Conservation (phyloP, 2,113 vertebrate genomes). For the Gadus chalcogrammus region DNA sequence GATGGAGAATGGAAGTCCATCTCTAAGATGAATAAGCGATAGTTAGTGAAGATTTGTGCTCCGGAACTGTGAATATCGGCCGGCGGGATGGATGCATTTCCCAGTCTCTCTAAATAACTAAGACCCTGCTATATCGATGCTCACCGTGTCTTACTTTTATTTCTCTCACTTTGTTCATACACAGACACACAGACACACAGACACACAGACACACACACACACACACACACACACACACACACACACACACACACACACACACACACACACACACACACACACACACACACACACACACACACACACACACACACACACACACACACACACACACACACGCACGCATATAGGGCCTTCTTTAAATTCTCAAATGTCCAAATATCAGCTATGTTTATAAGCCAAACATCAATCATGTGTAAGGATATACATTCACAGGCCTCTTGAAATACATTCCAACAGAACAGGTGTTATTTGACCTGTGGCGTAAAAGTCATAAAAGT, state of each 20-base stretch:
- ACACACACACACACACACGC: conserved; percentile 7
- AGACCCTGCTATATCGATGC: not conserved
- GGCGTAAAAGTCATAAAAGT: too few species aligned
- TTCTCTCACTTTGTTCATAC: not conserved
- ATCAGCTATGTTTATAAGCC: too few species aligned
- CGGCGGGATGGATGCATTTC: not conserved
- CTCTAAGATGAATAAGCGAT: not conserved
- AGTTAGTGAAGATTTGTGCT: not conserved
- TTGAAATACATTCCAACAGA: too few species aligned
- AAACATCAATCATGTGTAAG: too few species aligned
- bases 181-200: too few species aligned
- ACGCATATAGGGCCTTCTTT: not conserved
- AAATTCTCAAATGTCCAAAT: too few species aligned
- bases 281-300: not conserved
- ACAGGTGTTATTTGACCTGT: too few species aligned
- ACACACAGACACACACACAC: not conserved
- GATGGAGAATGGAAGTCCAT: not conserved
- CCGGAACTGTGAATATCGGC: not conserved
- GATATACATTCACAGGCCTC: too few species aligned
- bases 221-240: not conserved
- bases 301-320: conserved; percentile 4
- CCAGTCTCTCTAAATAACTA: not conserved
- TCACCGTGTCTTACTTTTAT: not conserved
- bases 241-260: too few species aligned
- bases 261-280: not conserved